Conservation (phyloP, 2,797 vertebrate species). For the Tympanoctomys barrerae region DNA sequence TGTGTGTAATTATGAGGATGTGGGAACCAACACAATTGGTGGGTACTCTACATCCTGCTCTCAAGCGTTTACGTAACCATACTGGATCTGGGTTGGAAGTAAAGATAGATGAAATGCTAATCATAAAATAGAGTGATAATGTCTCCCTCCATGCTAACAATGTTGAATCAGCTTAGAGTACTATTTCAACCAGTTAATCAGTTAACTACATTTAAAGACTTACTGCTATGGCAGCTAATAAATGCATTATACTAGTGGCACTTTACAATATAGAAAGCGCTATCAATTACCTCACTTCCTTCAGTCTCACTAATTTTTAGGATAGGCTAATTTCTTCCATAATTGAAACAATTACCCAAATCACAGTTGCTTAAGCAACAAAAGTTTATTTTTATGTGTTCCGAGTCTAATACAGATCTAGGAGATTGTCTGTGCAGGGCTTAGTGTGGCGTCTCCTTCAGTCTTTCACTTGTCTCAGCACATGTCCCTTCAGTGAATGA, state of each 20-base stretch:
- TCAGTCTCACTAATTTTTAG: background rate
- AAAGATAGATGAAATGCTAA: background rate
- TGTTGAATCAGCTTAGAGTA: background rate
- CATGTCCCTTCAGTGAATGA: background rate
- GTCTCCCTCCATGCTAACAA: background rate
- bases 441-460: background rate
- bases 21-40: rapidly evolving
- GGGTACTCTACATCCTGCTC: background rate
- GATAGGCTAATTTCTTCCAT: background rate
- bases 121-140: background rate
- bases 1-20: too few relatives aligned
- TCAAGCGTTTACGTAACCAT: background rate
- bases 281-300: background rate
- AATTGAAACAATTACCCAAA: background rate
- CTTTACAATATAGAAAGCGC: background rate
- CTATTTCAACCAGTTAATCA: background rate
- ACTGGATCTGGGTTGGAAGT: background rate
- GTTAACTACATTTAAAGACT: background rate
- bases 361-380: background rate
- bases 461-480: background rate
- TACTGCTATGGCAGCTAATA: background rate
- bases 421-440: rapidly evolving
- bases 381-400: background rate
- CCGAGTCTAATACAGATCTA: background rate
- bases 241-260: background rate